A percentile compares a stretch with the other conserved stretches of the same genome.
Conservation (phyloP, 2,797 vertebrate species). For the Hypotaenidia okinawae region DNA sequence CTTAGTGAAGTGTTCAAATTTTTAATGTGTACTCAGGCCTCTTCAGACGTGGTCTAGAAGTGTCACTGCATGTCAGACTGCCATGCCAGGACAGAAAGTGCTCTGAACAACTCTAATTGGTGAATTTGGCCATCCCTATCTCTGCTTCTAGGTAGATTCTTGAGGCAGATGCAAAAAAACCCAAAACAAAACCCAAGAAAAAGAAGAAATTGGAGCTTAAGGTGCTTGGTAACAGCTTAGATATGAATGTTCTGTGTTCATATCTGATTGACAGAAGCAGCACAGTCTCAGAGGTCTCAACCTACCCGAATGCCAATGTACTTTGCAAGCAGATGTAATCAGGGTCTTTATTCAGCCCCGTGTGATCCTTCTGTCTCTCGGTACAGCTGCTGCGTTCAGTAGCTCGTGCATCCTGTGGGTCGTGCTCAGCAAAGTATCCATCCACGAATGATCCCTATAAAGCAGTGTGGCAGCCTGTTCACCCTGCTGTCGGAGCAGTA, state of each 20-base stretch:
- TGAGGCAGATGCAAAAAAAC: background rate
- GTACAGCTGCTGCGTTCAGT: fast-evolving
- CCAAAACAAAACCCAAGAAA: background rate
- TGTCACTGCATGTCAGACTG: background rate
- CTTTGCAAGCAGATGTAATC: background rate
- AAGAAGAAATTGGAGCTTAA: background rate
- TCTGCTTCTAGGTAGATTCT: background rate
- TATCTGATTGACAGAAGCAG: background rate
- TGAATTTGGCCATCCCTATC: background rate
- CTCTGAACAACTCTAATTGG: background rate
- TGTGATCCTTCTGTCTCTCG: background rate
- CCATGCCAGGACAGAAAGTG: background rate
- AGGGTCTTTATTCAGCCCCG: background rate
- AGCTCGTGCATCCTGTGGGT: background rate
- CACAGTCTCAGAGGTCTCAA: background rate
- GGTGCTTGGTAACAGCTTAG: background rate
- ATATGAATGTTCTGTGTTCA: background rate
- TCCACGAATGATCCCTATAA: background rate
- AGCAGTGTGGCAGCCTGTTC: fast-evolving
- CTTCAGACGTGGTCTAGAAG: background rate
- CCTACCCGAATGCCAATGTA: background rate
- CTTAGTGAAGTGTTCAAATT: fast-evolving
- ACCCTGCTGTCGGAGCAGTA: fast-evolving
- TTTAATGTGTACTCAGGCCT: background rate
- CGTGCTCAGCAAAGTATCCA: background rate